phyloP scores from a whole-genome alignment of 1,140 invertebrate species.

The Caenorhabditis brenneri region DNA sequence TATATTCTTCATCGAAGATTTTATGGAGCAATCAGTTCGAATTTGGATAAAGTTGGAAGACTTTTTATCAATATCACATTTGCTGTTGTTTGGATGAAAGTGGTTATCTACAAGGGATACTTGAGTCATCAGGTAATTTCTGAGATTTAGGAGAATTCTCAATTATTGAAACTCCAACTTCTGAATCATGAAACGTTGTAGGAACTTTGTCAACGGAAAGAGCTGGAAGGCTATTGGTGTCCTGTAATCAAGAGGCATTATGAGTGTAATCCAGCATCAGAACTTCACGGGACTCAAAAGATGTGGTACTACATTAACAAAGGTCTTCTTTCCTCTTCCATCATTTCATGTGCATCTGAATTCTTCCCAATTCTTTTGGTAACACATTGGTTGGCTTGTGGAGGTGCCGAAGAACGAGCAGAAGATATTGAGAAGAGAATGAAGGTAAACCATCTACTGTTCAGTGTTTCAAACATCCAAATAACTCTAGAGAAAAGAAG shows the following conservation, averaged over 20 bases:
- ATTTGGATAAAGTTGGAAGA: slow-evolving; percentile 67
- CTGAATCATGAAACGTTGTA: no score
- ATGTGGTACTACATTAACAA: slow-evolving; percentile 71
- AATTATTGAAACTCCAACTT: no score
- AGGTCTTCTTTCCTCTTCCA: slow-evolving; percentile 64
- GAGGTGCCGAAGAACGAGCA: slow-evolving; percentile 68
- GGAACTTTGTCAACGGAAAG: slow-evolving; percentile 69
- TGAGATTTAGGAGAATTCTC: slow-evolving; percentile 43
- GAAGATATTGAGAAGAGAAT: slow-evolving; percentile 64
- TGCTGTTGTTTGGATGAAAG: slow-evolving; percentile 68
- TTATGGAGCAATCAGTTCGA: slow-evolving; percentile 64
- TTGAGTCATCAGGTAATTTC: slow-evolving; percentile 65
- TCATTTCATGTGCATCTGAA: slow-evolving; percentile 71
- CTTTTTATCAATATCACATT: slow-evolving; percentile 68
- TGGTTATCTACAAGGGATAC: slow-evolving; percentile 70
- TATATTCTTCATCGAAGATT: slow-evolving; percentile 68
- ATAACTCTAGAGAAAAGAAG: slow-evolving; percentile 63
- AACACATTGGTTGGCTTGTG: slow-evolving; percentile 70
- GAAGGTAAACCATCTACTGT: slow-evolving; percentile 47
- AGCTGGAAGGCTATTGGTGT: slow-evolving; percentile 69
- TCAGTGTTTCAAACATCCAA: background rate
- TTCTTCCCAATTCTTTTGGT: slow-evolving; percentile 70
- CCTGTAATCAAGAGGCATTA: slow-evolving; percentile 65
- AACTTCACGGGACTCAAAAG: slow-evolving; percentile 68
- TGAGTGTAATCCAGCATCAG: slow-evolving; percentile 61